phyloP scores from a whole-genome alignment of 1,140 invertebrate species.

The Chionoecetes opilio region DNA sequence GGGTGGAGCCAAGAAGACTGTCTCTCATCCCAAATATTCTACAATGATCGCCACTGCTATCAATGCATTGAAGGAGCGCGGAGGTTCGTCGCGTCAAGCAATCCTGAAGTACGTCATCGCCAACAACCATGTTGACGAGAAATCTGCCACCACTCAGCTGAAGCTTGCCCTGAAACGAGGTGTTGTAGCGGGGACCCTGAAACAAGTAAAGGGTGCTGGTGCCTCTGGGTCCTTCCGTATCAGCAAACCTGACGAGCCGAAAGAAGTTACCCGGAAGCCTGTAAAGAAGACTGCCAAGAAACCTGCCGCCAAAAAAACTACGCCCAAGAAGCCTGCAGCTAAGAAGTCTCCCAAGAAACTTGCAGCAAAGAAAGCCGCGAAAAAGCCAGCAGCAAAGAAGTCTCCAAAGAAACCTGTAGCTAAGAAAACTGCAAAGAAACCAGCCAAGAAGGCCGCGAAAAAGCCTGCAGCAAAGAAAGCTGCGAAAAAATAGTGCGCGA shows the following conservation, averaged over 20 bases:
- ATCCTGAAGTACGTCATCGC: slow-evolving; percentile 70
- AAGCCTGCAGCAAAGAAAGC: slow-evolving; percentile 50
- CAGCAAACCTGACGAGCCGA: slow-evolving; percentile 37
- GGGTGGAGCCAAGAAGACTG: slow-evolving; percentile 45
- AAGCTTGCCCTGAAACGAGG: slow-evolving; percentile 69
- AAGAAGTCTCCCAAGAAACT: slow-evolving; percentile 67
- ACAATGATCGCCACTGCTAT: slow-evolving; percentile 64
- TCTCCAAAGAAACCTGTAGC: slow-evolving; percentile 52
- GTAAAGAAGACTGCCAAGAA: slow-evolving; percentile 53
- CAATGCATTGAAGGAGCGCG: slow-evolving; percentile 64
- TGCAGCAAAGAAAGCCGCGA: slow-evolving; percentile 59
- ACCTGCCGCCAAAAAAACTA: slow-evolving; percentile 12
- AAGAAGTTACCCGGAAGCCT: not conserved
- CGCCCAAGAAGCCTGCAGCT: slow-evolving; percentile 46
- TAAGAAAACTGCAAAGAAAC: slow-evolving; percentile 58
- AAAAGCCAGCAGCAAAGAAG: slow-evolving; percentile 56
- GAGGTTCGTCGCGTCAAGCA: slow-evolving; percentile 68
- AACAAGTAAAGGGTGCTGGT: slow-evolving; percentile 71
- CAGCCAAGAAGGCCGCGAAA: slow-evolving; percentile 42
- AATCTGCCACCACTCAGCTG: slow-evolving; percentile 52
- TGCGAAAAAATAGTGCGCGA: slow-evolving; percentile 1
- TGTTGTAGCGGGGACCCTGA: slow-evolving; percentile 51
- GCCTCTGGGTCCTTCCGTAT: slow-evolving; percentile 72
- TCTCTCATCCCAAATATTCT: slow-evolving; percentile 81
- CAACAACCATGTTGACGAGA: slow-evolving; percentile 68